phyloP scores from a whole-genome alignment of 2,797 vertebrate species.

The Chloroceryle inda region DNA sequence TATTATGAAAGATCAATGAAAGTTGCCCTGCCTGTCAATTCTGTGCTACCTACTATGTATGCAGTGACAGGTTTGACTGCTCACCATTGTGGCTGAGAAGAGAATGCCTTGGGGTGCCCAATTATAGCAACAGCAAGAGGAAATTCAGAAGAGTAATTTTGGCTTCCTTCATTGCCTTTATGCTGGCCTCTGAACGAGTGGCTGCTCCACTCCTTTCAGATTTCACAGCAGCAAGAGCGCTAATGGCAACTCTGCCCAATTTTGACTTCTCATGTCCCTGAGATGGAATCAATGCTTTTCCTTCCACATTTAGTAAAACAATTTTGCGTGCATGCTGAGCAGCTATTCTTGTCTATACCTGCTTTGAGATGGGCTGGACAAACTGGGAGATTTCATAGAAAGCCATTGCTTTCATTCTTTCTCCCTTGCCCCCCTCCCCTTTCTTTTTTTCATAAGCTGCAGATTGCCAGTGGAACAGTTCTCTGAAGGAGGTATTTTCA shows the following conservation, averaged over 20 bases:
- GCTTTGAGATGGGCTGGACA: conserved; percentile 42
- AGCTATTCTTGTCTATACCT: conserved; percentile 38
- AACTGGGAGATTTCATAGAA: conserved; percentile 27
- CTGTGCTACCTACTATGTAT: neutral
- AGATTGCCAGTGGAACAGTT: neutral
- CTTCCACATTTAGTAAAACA: conserved; percentile 58
- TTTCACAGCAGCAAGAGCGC: conserved; percentile 33
- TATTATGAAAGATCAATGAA: conserved; percentile 49
- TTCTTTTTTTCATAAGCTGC: neutral
- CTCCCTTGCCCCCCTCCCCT: rapidly evolving
- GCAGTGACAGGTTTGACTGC: conserved; percentile 8
- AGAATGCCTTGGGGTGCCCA: conserved; percentile 56
- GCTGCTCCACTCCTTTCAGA: conserved; percentile 27
- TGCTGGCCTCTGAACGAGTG: conserved; percentile 28
- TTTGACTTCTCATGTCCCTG: neutral
- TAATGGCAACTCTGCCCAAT: conserved; percentile 35
- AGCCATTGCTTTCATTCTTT: neutral
- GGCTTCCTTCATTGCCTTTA: conserved; percentile 59
- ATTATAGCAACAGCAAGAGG: conserved; percentile 43
- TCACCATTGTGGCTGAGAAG: conserved; percentile 32
- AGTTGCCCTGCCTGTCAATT: conserved; percentile 22
- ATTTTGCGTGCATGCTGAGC: conserved; percentile 38
- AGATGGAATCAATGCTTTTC: conserved; percentile 44
- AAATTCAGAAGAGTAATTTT: conserved; percentile 66
- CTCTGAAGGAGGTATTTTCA: neutral